Base-by-base conservation (phyloP, 2,113 vertebrate genomes). In the Pomatostomus ruficeps region DNA sequence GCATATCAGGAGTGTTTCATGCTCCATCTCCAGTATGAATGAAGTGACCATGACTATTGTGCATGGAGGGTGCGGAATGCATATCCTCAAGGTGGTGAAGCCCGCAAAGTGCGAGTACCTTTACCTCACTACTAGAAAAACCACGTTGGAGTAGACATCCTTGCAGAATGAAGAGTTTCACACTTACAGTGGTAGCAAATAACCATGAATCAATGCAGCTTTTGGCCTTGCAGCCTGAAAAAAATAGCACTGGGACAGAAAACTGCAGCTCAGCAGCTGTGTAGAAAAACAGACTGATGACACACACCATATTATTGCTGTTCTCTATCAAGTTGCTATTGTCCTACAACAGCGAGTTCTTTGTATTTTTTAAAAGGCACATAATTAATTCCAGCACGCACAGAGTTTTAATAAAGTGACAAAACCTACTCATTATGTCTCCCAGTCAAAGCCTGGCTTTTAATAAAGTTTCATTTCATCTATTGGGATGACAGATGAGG, bases 391-490 rank as follows among this genome's bases (percentile, higher is more conserved):
- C 76, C 77, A 93, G 61, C 40, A 71, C 0, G 3, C 73, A 33
- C 8, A 14, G 75, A 55, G 66, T 89, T 91, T 71, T 87, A 86
- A 87, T 79, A 20, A 93, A 84, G 62, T 78, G 57, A 76, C 89
- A 95, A 92, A 91, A 49, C 58, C 49, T 66, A 38, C 71, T 88
- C 74, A 40, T 94, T 91, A 72, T 36, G 48, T n/a, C 43, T 61
- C 45, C 70, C 93, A 78, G 73, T 79, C 74, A 82, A 89, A 90
- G 86, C 62, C 70, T 43, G 38, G 49, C 66, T 89, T 95, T 91
- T 85, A 94, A 95, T 92, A 58, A 87, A 95, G 33, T 67, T 89
- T 92, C 55, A 58, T 70, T 90, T 78, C 49, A 81, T 81, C 81
- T 91, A 26, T 5, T 81, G 57, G 70, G 61, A 76, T 91, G 94